These are phyloP conservation scores for Zelleria hepariella DNA, from an alignment of 2,888 invertebrate species.

Conservation along the genomic window DNA sequence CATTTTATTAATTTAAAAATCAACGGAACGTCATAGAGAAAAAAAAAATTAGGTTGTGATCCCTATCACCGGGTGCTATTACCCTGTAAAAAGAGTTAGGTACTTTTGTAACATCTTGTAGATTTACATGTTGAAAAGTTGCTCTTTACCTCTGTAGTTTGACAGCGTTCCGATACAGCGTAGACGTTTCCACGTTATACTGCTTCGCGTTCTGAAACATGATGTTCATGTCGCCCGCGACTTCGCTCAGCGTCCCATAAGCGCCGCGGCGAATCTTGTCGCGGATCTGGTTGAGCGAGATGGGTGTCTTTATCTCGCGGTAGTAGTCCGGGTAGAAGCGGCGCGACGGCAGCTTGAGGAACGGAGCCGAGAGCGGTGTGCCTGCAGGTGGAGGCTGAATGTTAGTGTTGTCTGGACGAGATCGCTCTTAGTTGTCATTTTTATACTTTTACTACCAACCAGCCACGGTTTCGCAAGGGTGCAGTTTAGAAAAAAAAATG, in stretches of 20 bases:
- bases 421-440: too few relatives aligned
- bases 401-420: neutral
- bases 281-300: constrained; percentile 93
- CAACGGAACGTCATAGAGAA: too few relatives aligned
- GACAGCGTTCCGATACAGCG: constrained; percentile 86
- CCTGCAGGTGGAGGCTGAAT: constrained; percentile 57
- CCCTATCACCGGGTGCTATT: too few relatives aligned
- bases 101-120: neutral
- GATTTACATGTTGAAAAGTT: neutral
- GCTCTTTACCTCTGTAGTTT: constrained; percentile 81
- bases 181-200: constrained; percentile 85
- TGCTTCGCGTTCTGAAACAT: constrained; percentile 97
- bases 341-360: constrained; percentile 92
- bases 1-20: too few relatives aligned
- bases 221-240: constrained; percentile 94
- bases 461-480: too few relatives aligned
- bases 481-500: too few relatives aligned
- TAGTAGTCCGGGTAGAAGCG: constrained; percentile 97
- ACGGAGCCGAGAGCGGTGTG: constrained; percentile 89
- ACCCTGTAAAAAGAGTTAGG: too few relatives aligned
- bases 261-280: constrained; percentile 85
- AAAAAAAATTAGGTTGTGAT: too few relatives aligned
- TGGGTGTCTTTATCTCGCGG: constrained; percentile 95
- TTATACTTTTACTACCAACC: too few relatives aligned
- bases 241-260: constrained; percentile 88